phyloP scores from a whole-genome alignment of 2,797 vertebrate species.

The Lepidocolaptes lacrymiger region DNA sequence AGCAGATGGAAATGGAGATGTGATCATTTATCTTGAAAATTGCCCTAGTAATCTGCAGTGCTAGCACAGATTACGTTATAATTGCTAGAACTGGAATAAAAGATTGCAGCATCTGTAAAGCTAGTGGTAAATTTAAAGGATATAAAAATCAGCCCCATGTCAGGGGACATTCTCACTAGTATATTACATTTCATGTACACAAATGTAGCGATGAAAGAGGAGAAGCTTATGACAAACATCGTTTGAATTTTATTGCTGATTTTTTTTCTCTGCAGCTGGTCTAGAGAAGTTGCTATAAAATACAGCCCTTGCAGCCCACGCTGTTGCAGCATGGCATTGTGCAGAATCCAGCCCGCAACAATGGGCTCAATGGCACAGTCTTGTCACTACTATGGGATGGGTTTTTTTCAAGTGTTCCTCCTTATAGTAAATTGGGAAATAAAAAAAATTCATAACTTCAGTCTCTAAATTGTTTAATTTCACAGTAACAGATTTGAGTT shows the following conservation, averaged over 20 bases:
- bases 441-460: background rate
- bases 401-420: rapidly evolving
- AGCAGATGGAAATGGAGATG: constrained; percentile 66
- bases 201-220: constrained; percentile 45
- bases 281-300: constrained; percentile 47
- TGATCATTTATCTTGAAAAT: constrained; percentile 67
- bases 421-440: background rate
- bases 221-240: constrained; percentile 66
- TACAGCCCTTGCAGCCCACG: background rate
- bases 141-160: constrained; percentile 65
- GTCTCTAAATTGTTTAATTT: background rate
- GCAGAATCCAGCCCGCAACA: background rate
- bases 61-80: constrained; percentile 68
- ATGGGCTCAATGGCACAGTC: background rate
- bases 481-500: background rate
- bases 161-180: constrained; percentile 58
- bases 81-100: constrained; percentile 68
- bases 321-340: background rate
- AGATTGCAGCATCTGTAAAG: constrained; percentile 69
- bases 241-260: constrained; percentile 65
- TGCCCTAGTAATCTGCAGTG: constrained; percentile 64
- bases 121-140: constrained; percentile 64
- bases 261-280: constrained; percentile 66
- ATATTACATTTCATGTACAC: constrained; percentile 61
- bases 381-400: background rate